Evolutionary conservation across 2,113 vertebrate genomes (phyloP), one percentile per base, ranked within the genome.

Genomic region (Cettia cetti): DNA sequence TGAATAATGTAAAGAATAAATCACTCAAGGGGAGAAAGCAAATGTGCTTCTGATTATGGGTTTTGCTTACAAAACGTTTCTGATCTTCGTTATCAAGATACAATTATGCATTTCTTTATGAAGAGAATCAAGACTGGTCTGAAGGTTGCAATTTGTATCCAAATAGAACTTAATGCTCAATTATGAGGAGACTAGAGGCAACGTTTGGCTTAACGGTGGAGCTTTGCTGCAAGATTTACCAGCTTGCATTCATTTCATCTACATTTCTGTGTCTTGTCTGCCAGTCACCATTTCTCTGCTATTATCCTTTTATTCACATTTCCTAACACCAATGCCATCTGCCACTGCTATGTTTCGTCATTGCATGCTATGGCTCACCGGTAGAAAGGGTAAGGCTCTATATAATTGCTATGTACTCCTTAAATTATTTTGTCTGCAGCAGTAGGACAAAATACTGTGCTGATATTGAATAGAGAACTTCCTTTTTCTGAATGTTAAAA

Each of bases 361-460:
- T 99, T 99, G 99, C 99, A 99, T 99, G 99, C 98, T 99, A 98
- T 99, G 99, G 99, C 98, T 99, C 98, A 98, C 99, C 98, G 98
- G 98, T 98, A 99, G 98, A 98, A 99, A 99, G 99, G 99, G 99
- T 99, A 99, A 99, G 99, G 98, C 97, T 93, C 96, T 98, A 75
- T 95, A 80, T 95, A 39, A 85, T 98, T 97, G 92, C 97, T 96
- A 77, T 96, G 83, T 96, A 92, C 54, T 89, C 59, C 64, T 92
- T 86, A 65, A 80, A 95, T 95, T 31, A 22, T 89, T 91, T 82
- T 92, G 50, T 88, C 69, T 94, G 81, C 66, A 86, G 84, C 77
- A 80, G 13, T 23, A 84, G 52, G 50, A 72, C 42, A 90, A 82
- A 82, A 68, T 89, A 15, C 44, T 82, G 44, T 70, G 66, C 85